Percentiles rank a stretch among this genome's conserved stretches.
Conservation (phyloP, 1,140 invertebrate genomes). For the Fopius arisanus region DNA sequence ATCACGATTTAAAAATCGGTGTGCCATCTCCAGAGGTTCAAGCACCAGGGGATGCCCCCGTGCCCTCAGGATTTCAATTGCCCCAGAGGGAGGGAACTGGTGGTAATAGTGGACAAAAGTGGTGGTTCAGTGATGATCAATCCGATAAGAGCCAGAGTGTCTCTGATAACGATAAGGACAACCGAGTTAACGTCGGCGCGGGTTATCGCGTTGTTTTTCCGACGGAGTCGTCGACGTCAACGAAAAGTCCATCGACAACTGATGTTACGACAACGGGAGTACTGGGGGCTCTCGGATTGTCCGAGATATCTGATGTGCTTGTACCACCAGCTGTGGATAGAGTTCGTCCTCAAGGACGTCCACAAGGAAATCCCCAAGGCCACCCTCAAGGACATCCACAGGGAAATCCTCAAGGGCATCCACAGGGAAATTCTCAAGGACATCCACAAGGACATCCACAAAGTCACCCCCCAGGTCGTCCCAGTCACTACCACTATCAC, state of each 20-base stretch:
- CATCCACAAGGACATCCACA: constrained; percentile 29
- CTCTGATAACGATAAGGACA: constrained; percentile 10
- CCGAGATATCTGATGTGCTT: constrained; percentile 52
- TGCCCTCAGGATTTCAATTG: neutral
- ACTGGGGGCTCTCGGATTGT: constrained; percentile 37
- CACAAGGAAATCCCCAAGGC: constrained; percentile 32
- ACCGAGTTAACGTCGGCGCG: constrained; percentile 19
- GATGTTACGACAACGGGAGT: constrained; percentile 44
- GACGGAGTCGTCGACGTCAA: constrained; percentile 17
- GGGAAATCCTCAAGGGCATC: constrained; percentile 38
- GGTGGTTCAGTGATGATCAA: constrained; percentile 24
- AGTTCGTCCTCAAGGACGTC: constrained; percentile 31
- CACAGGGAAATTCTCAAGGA: constrained; percentile 14
- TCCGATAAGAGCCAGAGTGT: constrained; percentile 20
- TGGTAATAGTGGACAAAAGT: neutral
- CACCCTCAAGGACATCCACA: constrained; percentile 33
- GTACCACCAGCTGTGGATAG: constrained; percentile 51
- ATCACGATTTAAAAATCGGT: constrained; percentile 23
- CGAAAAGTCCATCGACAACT: constrained; percentile 10
- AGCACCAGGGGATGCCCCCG: neutral
- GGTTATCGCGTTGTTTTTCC: constrained; percentile 33
- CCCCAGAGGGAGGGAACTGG: neutral
- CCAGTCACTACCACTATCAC: constrained; percentile 35
- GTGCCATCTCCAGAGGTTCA: constrained; percentile 29
- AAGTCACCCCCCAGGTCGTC: constrained; percentile 12